A percentile compares a stretch with the other conserved stretches of the same genome.
phyloP scores from a whole-genome alignment of 2,888 invertebrate genomes.

The Dascillus cervinus region DNA sequence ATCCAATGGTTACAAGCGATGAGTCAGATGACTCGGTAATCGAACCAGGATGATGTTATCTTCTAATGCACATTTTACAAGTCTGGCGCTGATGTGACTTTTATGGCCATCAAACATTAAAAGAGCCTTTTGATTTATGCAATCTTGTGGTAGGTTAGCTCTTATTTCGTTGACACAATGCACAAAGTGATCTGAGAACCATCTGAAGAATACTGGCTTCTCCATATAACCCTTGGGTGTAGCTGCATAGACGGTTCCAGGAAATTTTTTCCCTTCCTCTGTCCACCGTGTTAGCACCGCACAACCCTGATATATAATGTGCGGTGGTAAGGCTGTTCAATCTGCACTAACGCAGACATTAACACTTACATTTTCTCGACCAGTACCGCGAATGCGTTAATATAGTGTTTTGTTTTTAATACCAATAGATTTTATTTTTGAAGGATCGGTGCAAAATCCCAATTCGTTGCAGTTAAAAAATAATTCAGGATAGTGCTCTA shows the following conservation, averaged over 20 bases:
- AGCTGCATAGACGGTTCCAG: too few species aligned
- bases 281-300: not conserved
- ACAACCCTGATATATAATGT: constrained; percentile 2
- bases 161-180: not conserved
- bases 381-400: constrained; percentile 2
- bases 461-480: constrained; percentile 4
- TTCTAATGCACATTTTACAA: not conserved
- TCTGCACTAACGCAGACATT: constrained; percentile 3
- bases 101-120: constrained; percentile 3
- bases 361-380: constrained; percentile 2
- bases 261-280: too few species aligned
- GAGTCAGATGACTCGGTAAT: not conserved
- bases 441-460: constrained; percentile 4
- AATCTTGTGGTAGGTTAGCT: not conserved
- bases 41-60: not conserved
- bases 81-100: constrained; percentile 3
- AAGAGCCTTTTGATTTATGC: not conserved
- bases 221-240: constrained; percentile 4
- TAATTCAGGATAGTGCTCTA: not conserved
- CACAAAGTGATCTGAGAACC: constrained; percentile 2
- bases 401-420: constrained; percentile 3
- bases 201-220: constrained; percentile 3
- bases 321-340: not conserved
- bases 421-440: constrained; percentile 2
- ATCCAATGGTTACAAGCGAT: not conserved